A percentile compares a stretch with the other conserved stretches of the same genome.
Evolutionary conservation across 2,797 vertebrate genomes (phyloP).

Genomic region (Gadopsis marmoratus): DNA sequence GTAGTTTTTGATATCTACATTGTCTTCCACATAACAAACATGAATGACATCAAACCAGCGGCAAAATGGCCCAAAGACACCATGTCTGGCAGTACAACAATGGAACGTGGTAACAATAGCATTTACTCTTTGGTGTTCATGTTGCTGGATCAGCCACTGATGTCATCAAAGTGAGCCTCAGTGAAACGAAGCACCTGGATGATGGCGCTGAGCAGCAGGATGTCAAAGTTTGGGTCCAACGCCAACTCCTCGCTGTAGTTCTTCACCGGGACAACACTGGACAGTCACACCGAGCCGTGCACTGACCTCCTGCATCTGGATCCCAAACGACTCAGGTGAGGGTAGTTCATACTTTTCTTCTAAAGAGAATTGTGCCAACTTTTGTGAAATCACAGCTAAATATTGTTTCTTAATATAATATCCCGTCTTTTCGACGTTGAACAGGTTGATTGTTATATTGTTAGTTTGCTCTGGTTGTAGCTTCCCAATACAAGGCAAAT

Average conservation of each 20-base stretch:
- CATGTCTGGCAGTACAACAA: neutral
- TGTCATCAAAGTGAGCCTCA: slow-evolving; percentile 80
- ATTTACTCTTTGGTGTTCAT: neutral
- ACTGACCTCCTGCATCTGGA: slow-evolving; percentile 76
- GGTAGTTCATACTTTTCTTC: neutral
- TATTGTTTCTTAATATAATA: no score
- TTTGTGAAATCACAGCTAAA: neutral
- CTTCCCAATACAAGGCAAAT: neutral
- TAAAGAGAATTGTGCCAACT: neutral
- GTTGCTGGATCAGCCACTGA: slow-evolving; percentile 32
- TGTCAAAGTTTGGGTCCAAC: slow-evolving; percentile 78
- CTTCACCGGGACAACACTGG: slow-evolving; percentile 83
- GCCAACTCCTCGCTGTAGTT: slow-evolving; percentile 82
- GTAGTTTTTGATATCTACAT: no score
- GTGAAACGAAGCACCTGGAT: slow-evolving; percentile 78
- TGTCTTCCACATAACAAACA: no score
- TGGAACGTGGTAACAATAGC: no score
- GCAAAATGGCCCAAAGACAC: neutral
- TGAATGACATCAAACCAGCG: no score
- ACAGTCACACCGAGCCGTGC: slow-evolving; percentile 76
- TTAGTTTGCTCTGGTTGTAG: neutral
- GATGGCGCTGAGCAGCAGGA: slow-evolving; percentile 77
- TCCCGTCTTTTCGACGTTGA: neutral
- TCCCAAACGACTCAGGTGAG: neutral
- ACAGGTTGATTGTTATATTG: neutral